Base-by-base conservation (phyloP, 2,797 vertebrate species). In the Amazona ochrocephala region DNA sequence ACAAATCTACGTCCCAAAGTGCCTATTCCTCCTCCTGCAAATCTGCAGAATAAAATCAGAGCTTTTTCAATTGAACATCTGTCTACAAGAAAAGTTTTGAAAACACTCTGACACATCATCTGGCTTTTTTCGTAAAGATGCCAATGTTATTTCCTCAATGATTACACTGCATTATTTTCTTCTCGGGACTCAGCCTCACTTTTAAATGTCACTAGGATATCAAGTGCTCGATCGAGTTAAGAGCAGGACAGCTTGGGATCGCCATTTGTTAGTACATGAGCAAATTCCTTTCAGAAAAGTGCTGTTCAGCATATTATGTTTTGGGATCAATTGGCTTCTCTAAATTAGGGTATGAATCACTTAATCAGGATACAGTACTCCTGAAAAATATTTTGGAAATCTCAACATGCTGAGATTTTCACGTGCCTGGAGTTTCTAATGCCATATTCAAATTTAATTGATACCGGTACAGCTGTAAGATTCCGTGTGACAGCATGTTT, bases 251-350 rank as follows among this genome's bases (percentile, higher is more conserved):
- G 34, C 53, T 80, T 62, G 71, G 39, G 41, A 78, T 90, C 71
- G 29, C 86, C 74, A 22, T 88, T 77, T 87, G 48, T 85, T 87
- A 68, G 64, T 62, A 83, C 54, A 74, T 94, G 95, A 96, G 90
- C 68, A 89, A 74, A 95, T 94, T 96, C 84, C 84, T 94, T 95
- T 56, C 53, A 80, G 85, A 87, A 95, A 93, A 77, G 47, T 87
- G 65, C n/a, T 87, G 79, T 77, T 93, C 79, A 89, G 67, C 48
- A 73, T 84, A 74, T 83, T 92, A 47, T 83, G 76, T 47, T 37
- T 62, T 54, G 42, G 76, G 67, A 97, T 96, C 93, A 90, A 93
- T 67, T 74, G n/a, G 81, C 76, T 95, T 56, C n/a, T 95, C 75
- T 87, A 80, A 96, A 93, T 42, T 51, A 80, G 42, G 21, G 29